Evolutionary conservation across 1,140 invertebrate genomes (phyloP).

Genomic region (Harlomillsia oculata): DNA sequence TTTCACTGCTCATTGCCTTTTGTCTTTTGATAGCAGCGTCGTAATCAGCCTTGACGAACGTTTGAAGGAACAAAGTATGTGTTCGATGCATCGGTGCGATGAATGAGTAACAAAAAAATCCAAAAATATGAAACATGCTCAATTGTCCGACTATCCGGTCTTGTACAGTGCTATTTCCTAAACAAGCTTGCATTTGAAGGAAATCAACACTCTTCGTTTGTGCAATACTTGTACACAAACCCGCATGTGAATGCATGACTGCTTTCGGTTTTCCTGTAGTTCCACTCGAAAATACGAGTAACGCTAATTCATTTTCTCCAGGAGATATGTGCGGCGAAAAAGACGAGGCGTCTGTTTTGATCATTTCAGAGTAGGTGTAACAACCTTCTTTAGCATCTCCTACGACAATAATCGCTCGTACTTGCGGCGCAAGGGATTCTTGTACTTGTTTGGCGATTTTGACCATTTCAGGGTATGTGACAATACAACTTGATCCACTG

Average conservation of each 20-base stretch:
- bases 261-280: background rate
- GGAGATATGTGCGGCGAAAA: background rate
- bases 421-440: background rate
- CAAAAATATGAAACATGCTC: no score
- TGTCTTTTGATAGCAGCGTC: no score
- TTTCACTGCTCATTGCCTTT: no score
- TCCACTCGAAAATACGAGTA: background rate
- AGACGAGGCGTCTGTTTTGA: slow-evolving; percentile 3
- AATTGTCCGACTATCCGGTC: no score
- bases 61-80: no score
- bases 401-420: background rate
- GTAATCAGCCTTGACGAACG: no score
- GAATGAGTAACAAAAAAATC: no score
- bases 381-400: slow-evolving; percentile 16
- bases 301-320: slow-evolving; percentile 36
- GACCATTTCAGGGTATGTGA: background rate
- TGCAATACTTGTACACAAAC: slow-evolving; percentile 11
- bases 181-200: no score
- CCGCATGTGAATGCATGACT: slow-evolving; percentile 53
- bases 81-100: no score
- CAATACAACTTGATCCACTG: background rate
- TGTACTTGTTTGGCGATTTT: background rate
- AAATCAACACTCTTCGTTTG: no score
- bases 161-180: no score
- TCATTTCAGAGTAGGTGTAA: slow-evolving; percentile 22